Evolutionary conservation across 1,140 invertebrate genomes (phyloP).

Genomic region (Pseudachorutes palmiensis): DNA sequence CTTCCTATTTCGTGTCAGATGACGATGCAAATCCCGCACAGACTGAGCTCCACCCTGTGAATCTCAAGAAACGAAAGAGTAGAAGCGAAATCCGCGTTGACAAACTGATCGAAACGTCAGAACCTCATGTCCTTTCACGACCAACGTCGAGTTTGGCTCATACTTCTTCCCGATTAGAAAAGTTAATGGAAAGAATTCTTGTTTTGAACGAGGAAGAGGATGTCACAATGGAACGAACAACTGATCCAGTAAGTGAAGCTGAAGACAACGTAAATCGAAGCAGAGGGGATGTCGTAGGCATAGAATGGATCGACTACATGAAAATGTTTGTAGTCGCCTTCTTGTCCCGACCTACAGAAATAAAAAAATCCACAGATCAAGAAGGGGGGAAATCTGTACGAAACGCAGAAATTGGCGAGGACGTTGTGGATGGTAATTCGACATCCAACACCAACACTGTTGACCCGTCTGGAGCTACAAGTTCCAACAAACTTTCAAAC

Average conservation of each 20-base stretch:
- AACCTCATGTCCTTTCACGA: no score
- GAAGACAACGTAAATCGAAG: not conserved
- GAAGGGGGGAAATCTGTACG: not conserved
- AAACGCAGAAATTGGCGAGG: not conserved
- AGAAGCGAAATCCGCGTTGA: not conserved
- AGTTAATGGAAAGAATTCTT: not conserved
- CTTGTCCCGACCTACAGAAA: not conserved
- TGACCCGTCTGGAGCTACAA: not conserved
- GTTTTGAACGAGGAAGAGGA: conserved; percentile 6
- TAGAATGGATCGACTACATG: conserved; percentile 8
- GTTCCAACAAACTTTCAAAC: not conserved
- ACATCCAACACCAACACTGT: not conserved
- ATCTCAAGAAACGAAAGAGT: no score
- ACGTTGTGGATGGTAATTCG: not conserved
- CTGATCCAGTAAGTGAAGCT: not conserved
- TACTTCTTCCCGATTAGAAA: not conserved
- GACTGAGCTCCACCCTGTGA: no score
- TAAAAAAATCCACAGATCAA: not conserved
- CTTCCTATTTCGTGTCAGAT: not conserved
- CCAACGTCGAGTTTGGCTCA: not conserved
- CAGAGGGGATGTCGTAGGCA: not conserved
- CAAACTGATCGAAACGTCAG: no score
- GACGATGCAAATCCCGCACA: not conserved
- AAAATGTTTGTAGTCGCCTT: not conserved
- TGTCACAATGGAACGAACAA: no score